Percentiles rank a stretch among this genome's conserved stretches.
phyloP scores from a whole-genome alignment of 2,113 vertebrate species.

The Pterocles burchelli region DNA sequence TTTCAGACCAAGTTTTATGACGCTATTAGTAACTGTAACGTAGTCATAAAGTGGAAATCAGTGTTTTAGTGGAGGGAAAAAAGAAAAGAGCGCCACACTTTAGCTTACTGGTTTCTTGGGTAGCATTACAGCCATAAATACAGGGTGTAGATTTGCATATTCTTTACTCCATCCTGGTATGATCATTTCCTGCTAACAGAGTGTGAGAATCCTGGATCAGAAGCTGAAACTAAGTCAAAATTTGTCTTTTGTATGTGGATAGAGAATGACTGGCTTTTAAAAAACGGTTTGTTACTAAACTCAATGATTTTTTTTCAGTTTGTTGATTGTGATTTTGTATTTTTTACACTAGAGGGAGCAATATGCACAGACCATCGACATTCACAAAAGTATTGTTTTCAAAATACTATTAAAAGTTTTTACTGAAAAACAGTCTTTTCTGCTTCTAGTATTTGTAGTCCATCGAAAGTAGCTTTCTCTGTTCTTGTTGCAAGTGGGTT shows the following conservation, averaged over 20 bases:
- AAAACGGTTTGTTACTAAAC: not conserved
- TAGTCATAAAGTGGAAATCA: not conserved
- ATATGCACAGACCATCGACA: not conserved
- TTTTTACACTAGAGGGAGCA: slow-evolving; percentile 58
- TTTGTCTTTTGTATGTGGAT: not conserved
- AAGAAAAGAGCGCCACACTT: accelerated
- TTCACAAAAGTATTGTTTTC: not conserved
- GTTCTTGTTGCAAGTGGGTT: not conserved
- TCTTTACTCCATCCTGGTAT: not conserved
- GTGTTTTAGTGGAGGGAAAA: not conserved
- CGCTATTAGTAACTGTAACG: not conserved
- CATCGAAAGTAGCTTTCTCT: not conserved
- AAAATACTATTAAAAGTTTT: not conserved
- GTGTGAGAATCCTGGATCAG: not conserved
- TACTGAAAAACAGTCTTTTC: not conserved
- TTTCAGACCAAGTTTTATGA: not conserved
- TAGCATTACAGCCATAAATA: not conserved
- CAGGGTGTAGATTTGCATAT: not conserved
- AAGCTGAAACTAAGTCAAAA: not conserved
- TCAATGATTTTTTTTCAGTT: not conserved
- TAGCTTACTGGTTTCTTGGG: not conserved
- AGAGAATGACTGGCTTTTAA: not conserved
- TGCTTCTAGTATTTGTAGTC: not conserved
- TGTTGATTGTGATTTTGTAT: not conserved
- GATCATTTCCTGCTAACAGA: not conserved